phyloP scores from a whole-genome alignment of 2,888 invertebrate genomes.

The Tachystola acroxantha region DNA sequence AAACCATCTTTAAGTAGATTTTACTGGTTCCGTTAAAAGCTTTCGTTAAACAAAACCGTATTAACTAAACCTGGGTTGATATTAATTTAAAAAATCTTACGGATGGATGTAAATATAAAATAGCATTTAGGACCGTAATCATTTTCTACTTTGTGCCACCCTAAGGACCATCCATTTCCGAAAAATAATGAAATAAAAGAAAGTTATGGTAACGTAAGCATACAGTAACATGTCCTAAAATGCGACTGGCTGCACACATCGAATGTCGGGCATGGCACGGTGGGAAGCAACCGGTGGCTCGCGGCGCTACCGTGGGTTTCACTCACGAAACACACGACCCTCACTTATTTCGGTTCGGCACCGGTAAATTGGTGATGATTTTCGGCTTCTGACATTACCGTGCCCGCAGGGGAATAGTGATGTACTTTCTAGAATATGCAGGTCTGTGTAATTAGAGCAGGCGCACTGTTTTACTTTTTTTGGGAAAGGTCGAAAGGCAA shows the following conservation, averaged over 20 bases:
- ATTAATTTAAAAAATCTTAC: no score
- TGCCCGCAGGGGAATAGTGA: constrained; percentile 32
- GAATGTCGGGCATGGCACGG: constrained; percentile 26
- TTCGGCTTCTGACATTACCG: constrained; percentile 69
- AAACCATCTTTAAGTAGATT: no score
- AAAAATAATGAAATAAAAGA: no score
- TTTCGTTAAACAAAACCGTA: no score
- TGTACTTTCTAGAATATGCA: constrained; percentile 46
- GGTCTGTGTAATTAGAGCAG: constrained; percentile 29
- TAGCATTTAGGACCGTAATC: no score
- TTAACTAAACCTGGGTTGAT: no score
- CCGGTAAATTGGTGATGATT: constrained; percentile 66
- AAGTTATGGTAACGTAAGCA: no score
- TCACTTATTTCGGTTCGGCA: constrained; percentile 65
- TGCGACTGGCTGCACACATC: constrained; percentile 8
- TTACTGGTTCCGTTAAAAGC: no score
- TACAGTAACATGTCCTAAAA: no score
- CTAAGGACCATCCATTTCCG: no score
- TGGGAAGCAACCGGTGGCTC: constrained; percentile 65
- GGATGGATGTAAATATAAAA: no score
- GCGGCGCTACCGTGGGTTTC: constrained; percentile 69
- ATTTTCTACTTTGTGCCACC: no score
- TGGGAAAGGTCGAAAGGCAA: neutral
- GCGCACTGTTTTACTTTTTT: neutral
- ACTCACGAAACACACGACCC: constrained; percentile 62